phyloP scores from a whole-genome alignment of 2,113 vertebrate genomes.

The Nettapus auritus region DNA sequence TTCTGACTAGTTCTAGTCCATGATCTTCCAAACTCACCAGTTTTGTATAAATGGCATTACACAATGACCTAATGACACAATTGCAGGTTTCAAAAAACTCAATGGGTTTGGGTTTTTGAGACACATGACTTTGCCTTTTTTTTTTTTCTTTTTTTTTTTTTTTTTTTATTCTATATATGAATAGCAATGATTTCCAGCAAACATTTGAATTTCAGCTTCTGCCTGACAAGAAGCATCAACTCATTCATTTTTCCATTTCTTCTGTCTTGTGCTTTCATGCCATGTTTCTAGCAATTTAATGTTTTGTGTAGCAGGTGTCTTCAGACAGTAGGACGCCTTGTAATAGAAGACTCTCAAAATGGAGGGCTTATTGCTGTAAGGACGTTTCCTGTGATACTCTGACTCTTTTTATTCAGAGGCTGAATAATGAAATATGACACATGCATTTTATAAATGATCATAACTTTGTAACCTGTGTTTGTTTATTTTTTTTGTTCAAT shows the following conservation, averaged over 20 bases:
- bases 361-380: not conserved
- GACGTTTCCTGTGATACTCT: not conserved
- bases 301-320: not conserved
- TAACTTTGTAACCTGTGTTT: not conserved
- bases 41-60: not conserved
- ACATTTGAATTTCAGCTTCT: not conserved
- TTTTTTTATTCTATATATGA: not conserved
- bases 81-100: not conserved
- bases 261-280: not conserved
- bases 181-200: not conserved
- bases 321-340: not conserved
- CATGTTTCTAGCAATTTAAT: not conserved
- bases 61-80: not conserved
- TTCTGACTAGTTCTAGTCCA: not conserved
- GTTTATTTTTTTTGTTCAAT: not conserved
- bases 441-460: not conserved
- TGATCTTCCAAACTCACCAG: not conserved
- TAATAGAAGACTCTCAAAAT: not conserved
- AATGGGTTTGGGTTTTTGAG: not conserved
- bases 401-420: not conserved
- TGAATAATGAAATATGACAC: not conserved
- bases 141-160: not conserved
- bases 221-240: not conserved
- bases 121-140: not conserved
- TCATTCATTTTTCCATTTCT: not conserved